phyloP scores from a whole-genome alignment of 2,113 vertebrate species.

The Uria aalge region DNA sequence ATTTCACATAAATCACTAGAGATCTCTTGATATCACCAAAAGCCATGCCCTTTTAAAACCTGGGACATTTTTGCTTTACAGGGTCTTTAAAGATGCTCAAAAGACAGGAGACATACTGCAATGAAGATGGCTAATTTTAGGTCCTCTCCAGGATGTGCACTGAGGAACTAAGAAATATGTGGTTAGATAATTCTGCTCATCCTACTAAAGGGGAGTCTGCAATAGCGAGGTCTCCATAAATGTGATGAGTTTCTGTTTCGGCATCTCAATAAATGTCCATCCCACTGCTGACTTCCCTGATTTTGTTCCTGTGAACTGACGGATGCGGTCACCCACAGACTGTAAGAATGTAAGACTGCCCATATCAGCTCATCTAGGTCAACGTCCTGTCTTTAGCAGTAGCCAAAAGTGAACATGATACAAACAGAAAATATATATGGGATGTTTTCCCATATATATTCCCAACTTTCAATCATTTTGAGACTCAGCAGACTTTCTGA shows the following conservation, averaged over 20 bases:
- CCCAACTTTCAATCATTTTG: neutral
- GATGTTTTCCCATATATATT: neutral
- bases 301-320: neutral
- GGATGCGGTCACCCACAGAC: neutral
- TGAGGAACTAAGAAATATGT: neutral
- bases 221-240: neutral
- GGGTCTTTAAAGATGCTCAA: neutral
- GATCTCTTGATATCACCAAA: neutral
- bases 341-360: neutral
- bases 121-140: neutral
- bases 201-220: neutral
- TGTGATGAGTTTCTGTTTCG: neutral
- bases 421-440: neutral
- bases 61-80: neutral
- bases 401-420: neutral
- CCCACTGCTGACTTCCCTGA: neutral
- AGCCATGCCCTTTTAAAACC: neutral
- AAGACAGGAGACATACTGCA: neutral
- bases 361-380: neutral
- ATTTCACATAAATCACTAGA: neutral
- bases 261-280: neutral
- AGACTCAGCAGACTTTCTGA: neutral
- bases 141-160: neutral
- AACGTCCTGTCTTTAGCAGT: neutral
- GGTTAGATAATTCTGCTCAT: neutral